Percentiles rank a stretch among this genome's conserved stretches.
Conservation (phyloP, 2,888 invertebrate species). For the Synanthedon vespiformis region DNA sequence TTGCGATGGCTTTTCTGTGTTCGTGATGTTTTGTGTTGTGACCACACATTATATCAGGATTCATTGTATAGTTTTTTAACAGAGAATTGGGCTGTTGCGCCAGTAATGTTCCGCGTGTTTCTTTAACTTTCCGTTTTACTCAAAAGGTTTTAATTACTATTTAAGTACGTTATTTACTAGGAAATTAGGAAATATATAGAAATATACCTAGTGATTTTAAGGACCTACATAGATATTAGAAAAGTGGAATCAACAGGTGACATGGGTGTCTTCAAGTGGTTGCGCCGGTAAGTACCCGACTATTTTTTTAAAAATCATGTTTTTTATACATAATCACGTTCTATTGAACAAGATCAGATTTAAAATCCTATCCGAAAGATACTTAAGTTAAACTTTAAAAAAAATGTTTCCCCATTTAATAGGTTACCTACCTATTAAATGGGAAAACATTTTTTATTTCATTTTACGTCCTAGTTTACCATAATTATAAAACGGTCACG, state of each 20-base stretch:
- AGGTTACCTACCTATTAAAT: too few relatives aligned
- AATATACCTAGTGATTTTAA: too few relatives aligned
- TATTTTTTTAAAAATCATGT: neutral
- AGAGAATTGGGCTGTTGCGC: slow-evolving; percentile 40
- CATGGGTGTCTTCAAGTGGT: slow-evolving; percentile 66
- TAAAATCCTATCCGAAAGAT: too few relatives aligned
- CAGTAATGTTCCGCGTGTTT: slow-evolving; percentile 58
- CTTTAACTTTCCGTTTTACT: slow-evolving; percentile 33
- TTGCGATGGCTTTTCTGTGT: slow-evolving; percentile 61
- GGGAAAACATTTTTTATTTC: too few relatives aligned
- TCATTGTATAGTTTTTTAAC: slow-evolving; percentile 65
- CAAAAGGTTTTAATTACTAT: slow-evolving; percentile 16
- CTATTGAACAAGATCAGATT: too few relatives aligned
- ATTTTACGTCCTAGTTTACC: too few relatives aligned
- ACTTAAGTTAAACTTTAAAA: too few relatives aligned
- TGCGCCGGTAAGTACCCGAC: slow-evolving; percentile 52
- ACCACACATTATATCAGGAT: slow-evolving; percentile 65
- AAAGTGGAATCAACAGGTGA: slow-evolving; percentile 51
- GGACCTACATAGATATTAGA: slow-evolving; percentile 5
- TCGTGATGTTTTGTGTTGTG: slow-evolving; percentile 63
- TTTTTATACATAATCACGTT: neutral
- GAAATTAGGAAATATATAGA: too few relatives aligned
- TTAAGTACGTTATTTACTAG: too few relatives aligned
- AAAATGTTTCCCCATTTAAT: too few relatives aligned
- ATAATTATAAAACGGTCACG: too few relatives aligned